Conservation (phyloP, 2,888 invertebrate species). For the Pristionchus mayeri region DNA sequence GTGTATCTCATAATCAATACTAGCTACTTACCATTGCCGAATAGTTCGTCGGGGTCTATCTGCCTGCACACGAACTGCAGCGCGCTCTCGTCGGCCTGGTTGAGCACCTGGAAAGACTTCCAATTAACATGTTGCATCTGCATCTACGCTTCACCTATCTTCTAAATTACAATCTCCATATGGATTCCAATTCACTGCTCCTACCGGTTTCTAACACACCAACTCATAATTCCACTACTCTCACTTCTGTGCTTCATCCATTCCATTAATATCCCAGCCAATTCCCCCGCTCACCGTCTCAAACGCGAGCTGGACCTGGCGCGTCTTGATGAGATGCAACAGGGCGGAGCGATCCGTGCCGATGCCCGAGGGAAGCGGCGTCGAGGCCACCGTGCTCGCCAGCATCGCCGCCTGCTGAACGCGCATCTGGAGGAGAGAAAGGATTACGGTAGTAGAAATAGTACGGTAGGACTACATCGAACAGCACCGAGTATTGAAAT, state of each 20-base stretch:
- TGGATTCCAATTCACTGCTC: too few species aligned
- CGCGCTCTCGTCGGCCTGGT: slow-evolving; percentile 88
- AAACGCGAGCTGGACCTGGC: slow-evolving; percentile 76
- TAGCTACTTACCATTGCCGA: slow-evolving; percentile 51
- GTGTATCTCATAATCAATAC: too few species aligned
- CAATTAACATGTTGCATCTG: too few species aligned
- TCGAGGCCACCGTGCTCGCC: slow-evolving; percentile 56
- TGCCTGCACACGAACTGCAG: slow-evolving; percentile 90
- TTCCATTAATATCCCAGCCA: too few species aligned
- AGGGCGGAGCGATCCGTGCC: slow-evolving; percentile 51
- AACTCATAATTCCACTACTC: too few species aligned
- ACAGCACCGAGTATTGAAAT: too few species aligned
- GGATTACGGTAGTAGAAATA: neutral
- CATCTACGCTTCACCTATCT: too few species aligned
- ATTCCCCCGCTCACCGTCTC: slow-evolving; percentile 76
- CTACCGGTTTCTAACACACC: too few species aligned
- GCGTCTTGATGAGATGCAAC: slow-evolving; percentile 69
- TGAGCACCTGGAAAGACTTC: slow-evolving; percentile 83
- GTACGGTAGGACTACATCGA: too few species aligned
- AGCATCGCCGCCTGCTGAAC: slow-evolving; percentile 75
- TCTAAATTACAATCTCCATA: too few species aligned
- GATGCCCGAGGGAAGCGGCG: slow-evolving; percentile 48
- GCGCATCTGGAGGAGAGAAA: slow-evolving; percentile 45
- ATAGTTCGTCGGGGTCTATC: slow-evolving; percentile 85
- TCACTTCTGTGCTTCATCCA: too few species aligned